These are phyloP conservation scores for Ditylenchus dipsaci DNA, from an alignment of 1,140 invertebrate species.

Conservation along the genomic window DNA sequence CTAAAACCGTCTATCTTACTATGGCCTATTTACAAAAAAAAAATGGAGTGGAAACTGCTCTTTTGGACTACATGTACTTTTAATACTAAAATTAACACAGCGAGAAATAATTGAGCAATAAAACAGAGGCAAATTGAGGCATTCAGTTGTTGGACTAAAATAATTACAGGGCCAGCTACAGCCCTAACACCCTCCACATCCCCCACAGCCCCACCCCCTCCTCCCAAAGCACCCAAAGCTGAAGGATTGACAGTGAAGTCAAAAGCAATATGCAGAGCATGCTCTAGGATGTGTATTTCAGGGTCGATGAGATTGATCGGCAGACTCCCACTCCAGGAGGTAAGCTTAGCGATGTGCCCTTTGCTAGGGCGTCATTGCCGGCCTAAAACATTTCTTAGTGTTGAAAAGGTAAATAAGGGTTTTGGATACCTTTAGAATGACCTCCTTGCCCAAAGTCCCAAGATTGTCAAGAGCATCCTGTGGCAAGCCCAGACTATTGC, in stretches of 20 bases:
- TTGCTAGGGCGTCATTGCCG: conserved; percentile 45
- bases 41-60: no score
- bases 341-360: conserved; percentile 45
- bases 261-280: conserved; percentile 47
- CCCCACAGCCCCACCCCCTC: conserved; percentile 19
- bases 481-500: conserved; percentile 48
- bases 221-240: conserved; percentile 8
- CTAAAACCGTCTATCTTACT: no score
- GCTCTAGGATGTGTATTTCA: conserved; percentile 49
- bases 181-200: neutral
- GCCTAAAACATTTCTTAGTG: conserved; percentile 31
- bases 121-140: no score
- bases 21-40: no score
- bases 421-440: conserved; percentile 47
- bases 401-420: conserved; percentile 1
- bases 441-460: conserved; percentile 56
- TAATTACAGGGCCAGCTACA: neutral
- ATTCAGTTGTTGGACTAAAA: no score
- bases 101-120: no score
- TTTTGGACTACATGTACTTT: no score
- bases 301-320: conserved; percentile 51
- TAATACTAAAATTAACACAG: no score
- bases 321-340: conserved; percentile 38
- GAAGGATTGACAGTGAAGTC: conserved; percentile 51
- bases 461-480: conserved; percentile 57